These are phyloP conservation scores for Cephus sareptanus DNA, from an alignment of 2,888 invertebrate genomes.

Conservation along the genomic window DNA sequence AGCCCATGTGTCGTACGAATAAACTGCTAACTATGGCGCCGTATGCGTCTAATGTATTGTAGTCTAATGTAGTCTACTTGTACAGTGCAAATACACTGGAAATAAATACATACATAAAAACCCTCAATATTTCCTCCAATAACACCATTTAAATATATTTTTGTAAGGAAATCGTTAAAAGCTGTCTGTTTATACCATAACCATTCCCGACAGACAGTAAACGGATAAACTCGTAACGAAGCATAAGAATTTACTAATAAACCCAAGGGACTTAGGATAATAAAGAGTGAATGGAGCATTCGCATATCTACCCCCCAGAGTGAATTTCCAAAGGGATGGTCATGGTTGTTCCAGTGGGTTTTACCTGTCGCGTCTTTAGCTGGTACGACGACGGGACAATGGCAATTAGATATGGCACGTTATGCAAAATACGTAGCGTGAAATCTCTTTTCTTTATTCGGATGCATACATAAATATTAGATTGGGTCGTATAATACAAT, in stretches of 20 bases:
- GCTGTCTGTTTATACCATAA: background rate
- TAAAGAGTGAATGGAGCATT: background rate
- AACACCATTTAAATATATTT: background rate
- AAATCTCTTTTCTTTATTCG: constrained; percentile 25
- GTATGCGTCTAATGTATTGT: background rate
- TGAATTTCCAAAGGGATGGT: background rate
- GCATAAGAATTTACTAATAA: background rate
- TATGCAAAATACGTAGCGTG: constrained; percentile 10
- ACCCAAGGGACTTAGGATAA: background rate
- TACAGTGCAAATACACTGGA: background rate
- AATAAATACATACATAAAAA: background rate
- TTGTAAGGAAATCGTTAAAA: background rate
- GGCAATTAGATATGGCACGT: background rate
- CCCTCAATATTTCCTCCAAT: background rate
- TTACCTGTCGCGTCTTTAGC: background rate
- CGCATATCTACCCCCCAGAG: background rate
- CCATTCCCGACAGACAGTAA: background rate
- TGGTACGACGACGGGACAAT: background rate
- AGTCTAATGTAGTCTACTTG: background rate
- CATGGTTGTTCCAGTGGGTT: background rate
- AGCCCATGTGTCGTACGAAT: background rate
- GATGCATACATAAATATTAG: constrained; percentile 18
- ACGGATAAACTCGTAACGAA: background rate
- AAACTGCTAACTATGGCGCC: background rate
- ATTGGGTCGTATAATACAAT: constrained; percentile 16